Percentiles rank a stretch among this genome's conserved stretches.
Evolutionary conservation across 2,797 vertebrate genomes (phyloP).

Genomic region (Craterocephalus amniculus): DNA sequence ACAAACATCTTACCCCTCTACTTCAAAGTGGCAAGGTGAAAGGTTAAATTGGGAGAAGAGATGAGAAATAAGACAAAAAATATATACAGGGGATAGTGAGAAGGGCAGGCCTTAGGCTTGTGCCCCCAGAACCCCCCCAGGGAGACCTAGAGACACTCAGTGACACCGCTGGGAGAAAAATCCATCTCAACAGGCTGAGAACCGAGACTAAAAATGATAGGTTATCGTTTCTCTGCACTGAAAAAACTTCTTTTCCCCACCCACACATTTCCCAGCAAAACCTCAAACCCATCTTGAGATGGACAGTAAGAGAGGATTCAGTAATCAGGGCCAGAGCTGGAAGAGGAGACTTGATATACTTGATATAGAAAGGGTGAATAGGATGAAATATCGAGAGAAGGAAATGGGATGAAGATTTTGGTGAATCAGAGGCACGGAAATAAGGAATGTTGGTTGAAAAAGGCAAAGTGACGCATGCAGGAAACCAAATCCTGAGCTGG

Average conservation of each 20-base stretch:
- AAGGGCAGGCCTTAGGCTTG: constrained; percentile 24
- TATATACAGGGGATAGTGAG: constrained; percentile 37
- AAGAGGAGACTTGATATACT: constrained; percentile 43
- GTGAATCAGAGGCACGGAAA: constrained; percentile 9
- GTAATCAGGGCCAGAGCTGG: constrained; percentile 43
- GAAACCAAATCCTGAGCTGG: constrained; percentile 69
- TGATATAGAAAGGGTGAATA: constrained; percentile 19
- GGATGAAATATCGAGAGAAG: constrained; percentile 17
- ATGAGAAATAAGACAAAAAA: constrained; percentile 27
- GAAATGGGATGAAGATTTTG: constrained; percentile 1
- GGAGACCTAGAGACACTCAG: constrained; percentile 65
- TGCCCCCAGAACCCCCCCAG: constrained; percentile 51
- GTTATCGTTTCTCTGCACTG: constrained; percentile 70
- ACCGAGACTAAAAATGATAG: constrained; percentile 75
- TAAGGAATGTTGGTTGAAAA: constrained; percentile 16
- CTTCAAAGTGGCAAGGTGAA: constrained; percentile 35
- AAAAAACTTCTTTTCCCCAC: constrained; percentile 66
- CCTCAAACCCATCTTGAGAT: constrained; percentile 74
- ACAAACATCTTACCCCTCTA: constrained; percentile 34
- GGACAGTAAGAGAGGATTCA: constrained; percentile 62
- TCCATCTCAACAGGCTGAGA: constrained; percentile 67
- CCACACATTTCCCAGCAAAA: constrained; percentile 78
- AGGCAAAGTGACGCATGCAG: constrained; percentile 46
- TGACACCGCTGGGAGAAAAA: constrained; percentile 64
- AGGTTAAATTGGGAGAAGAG: constrained; percentile 30